Percentiles rank a stretch among this genome's conserved stretches.
Conservation (phyloP, 2,888 invertebrate genomes). For the Xanthorhoe spadicearia region DNA sequence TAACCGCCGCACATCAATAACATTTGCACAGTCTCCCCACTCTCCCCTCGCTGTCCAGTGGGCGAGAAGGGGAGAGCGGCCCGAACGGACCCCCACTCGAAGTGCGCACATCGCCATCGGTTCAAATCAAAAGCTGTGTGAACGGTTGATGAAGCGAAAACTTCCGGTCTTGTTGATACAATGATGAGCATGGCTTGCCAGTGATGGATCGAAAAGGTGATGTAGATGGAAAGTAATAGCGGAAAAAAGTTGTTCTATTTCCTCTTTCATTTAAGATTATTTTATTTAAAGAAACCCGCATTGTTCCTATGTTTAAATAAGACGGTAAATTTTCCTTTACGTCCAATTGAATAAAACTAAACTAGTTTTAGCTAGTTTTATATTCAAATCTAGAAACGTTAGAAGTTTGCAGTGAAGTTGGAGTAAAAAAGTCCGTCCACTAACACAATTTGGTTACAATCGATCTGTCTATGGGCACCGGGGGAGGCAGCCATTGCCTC, state of each 20-base stretch:
- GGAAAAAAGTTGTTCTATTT: neutral
- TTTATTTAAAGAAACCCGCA: neutral
- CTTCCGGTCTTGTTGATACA: slow-evolving; percentile 53
- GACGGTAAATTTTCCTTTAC: neutral
- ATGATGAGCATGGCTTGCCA: slow-evolving; percentile 39
- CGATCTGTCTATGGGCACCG: slow-evolving; percentile 33
- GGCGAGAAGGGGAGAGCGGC: slow-evolving; percentile 31
- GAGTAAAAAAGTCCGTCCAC: slow-evolving; percentile 22
- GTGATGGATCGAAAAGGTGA: slow-evolving; percentile 23
- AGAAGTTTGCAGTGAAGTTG: slow-evolving; percentile 5
- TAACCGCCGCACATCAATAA: slow-evolving; percentile 56
- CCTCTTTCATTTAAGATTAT: neutral
- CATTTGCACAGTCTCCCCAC: slow-evolving; percentile 62
- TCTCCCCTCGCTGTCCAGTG: slow-evolving; percentile 28
- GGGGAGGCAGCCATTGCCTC: slow-evolving; percentile 32
- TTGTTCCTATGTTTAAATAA: neutral
- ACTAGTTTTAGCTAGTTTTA: slow-evolving; percentile 1
- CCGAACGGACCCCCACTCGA: slow-evolving; percentile 43
- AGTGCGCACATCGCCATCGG: slow-evolving; percentile 59
- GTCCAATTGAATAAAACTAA: neutral
- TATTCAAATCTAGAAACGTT: neutral
- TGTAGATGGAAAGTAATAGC: slow-evolving; percentile 1
- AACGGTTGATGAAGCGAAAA: slow-evolving; percentile 59
- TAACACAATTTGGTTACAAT: slow-evolving; percentile 36
- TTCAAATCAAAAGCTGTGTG: slow-evolving; percentile 62